Conservation (phyloP, 2,888 invertebrate species). For the Heliconius charithonia region DNA sequence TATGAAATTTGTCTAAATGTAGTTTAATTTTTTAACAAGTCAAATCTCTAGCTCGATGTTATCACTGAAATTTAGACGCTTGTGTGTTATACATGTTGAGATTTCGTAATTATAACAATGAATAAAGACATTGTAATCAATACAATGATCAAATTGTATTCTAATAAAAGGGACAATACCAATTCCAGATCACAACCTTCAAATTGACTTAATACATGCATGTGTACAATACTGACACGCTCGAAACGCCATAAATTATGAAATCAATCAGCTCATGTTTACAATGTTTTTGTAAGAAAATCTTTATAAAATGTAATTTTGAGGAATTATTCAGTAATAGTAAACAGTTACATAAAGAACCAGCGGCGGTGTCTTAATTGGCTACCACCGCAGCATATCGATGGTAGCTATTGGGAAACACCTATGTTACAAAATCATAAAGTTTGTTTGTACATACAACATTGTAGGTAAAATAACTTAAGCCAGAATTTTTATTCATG, state of each 20-base stretch:
- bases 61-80: neutral
- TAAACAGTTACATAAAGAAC: slow-evolving; percentile 31
- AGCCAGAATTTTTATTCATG: neutral
- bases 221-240: neutral
- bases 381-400: slow-evolving; percentile 40
- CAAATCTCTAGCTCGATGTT: too few species aligned
- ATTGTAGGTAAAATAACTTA: neutral
- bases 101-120: slow-evolving; percentile 10
- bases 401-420: slow-evolving; percentile 38
- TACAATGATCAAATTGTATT: slow-evolving; percentile 6
- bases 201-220: neutral
- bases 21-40: too few species aligned
- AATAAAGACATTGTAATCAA: neutral
- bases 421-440: slow-evolving; percentile 15
- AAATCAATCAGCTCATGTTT: too few species aligned
- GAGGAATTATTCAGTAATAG: neutral
- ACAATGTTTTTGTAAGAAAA: neutral
- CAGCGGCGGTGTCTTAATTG: slow-evolving; percentile 35
- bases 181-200: neutral
- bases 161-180: slow-evolving; percentile 1
- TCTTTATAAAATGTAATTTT: neutral
- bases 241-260: too few species aligned
- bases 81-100: neutral
- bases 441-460: neutral
- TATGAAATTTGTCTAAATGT: neutral